These are phyloP conservation scores for Chaetodon trifascialis DNA, from an alignment of 2,113 vertebrate genomes.

Conservation along the genomic window DNA sequence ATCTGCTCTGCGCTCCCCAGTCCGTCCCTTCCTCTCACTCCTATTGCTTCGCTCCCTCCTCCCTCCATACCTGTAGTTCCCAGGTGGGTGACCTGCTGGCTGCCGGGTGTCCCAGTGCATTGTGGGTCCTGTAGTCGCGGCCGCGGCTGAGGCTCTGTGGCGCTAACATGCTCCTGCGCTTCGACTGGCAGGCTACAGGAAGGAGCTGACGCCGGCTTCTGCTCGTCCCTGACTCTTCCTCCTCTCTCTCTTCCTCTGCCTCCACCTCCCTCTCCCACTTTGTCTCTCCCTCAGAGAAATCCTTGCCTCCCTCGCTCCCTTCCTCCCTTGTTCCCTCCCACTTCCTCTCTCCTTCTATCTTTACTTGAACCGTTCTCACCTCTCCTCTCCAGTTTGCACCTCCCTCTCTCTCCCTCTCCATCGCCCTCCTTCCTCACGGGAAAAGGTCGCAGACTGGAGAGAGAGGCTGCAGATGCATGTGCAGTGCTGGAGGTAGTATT, in stretches of 20 bases:
- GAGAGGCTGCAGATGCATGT: not conserved
- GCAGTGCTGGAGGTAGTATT: not conserved
- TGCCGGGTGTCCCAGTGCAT: conserved; percentile 65
- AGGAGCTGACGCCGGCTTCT: conserved; percentile 33
- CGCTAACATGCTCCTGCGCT: conserved; percentile 74
- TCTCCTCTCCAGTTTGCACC: conserved; percentile 31
- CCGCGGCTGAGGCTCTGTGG: conserved; percentile 64
- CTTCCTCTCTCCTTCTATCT: conserved; percentile 58
- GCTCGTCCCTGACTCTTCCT: conserved; percentile 45
- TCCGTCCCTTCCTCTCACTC: not conserved
- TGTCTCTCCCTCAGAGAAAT: conserved; percentile 38
- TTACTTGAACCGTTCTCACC: conserved; percentile 66
- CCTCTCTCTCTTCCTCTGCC: not conserved
- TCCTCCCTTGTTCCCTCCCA: conserved; percentile 9
- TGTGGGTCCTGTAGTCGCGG: conserved; percentile 73
- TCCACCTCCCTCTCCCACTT: conserved; percentile 19
- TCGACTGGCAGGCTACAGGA: conserved; percentile 43
- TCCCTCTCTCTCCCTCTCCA: conserved; percentile 10
- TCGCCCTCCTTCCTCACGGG: not conserved
- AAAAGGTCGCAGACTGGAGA: not conserved
- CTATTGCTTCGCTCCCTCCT: not conserved
- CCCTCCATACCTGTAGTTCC: conserved; percentile 76
- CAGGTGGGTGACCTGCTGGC: conserved; percentile 62
- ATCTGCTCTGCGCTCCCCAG: not conserved
- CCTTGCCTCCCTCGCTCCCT: conserved; percentile 28